Conservation (phyloP, 2,113 vertebrate species). For the Cacatua alba region DNA sequence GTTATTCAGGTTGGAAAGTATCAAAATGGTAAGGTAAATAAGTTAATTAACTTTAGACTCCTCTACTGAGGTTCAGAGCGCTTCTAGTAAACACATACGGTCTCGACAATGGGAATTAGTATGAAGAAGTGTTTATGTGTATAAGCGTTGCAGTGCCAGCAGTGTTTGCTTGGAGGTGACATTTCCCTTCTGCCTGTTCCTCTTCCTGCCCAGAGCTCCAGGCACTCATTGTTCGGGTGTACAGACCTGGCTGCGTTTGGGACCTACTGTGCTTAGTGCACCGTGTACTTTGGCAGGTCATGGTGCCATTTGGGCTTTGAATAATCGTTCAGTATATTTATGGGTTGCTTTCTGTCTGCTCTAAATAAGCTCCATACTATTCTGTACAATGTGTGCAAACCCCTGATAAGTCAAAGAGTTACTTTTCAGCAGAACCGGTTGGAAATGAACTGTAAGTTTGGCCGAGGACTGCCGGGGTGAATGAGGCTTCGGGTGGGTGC, state of each 20-base stretch:
- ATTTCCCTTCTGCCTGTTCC: background rate
- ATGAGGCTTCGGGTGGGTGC: background rate
- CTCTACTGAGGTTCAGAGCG: background rate
- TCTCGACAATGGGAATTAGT: background rate
- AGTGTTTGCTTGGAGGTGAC: background rate
- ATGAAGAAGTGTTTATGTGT: background rate
- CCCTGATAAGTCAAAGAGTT: background rate
- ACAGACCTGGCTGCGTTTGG: background rate
- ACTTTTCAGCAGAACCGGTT: background rate
- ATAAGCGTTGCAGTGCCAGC: rapidly evolving
- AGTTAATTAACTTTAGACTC: background rate
- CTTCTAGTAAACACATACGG: rapidly evolving
- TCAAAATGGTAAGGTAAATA: background rate
- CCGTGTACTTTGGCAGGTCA: constrained; percentile 20
- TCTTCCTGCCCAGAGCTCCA: rapidly evolving
- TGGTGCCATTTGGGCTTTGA: constrained; percentile 8
- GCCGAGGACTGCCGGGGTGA: background rate
- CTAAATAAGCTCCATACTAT: background rate
- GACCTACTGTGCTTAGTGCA: background rate
- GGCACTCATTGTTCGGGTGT: background rate
- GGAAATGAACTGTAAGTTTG: background rate
- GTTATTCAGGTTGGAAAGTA: background rate
- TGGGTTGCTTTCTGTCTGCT: background rate
- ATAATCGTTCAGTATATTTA: background rate
- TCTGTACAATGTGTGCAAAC: background rate